These are phyloP conservation scores for Geophilus truncorum DNA, from an alignment of 2,888 invertebrate species.

Conservation along the genomic window DNA sequence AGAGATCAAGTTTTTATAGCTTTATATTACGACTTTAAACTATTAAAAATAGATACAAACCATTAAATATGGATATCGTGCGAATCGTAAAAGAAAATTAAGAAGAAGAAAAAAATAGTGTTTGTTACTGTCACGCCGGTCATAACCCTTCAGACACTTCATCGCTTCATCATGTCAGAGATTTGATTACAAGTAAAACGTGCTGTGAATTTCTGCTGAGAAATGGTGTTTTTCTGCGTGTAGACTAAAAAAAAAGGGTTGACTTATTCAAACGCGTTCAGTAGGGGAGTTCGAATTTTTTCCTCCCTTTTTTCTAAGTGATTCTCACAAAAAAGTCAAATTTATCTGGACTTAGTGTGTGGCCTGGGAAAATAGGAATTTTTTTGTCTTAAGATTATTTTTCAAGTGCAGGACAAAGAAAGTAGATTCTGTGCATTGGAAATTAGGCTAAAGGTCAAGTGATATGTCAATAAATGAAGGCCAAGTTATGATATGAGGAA, in stretches of 20 bases:
- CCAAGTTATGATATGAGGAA: not conserved
- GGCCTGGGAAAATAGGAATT: not conserved
- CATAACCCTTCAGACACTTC: not conserved
- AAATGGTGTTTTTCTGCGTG: not conserved
- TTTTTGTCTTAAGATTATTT: not conserved
- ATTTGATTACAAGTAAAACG: not conserved
- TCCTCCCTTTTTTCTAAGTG: not conserved
- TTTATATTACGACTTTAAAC: not conserved
- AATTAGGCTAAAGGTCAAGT: not conserved
- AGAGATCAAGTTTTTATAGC: not conserved
- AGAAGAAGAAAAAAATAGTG: not conserved
- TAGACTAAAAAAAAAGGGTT: not conserved
- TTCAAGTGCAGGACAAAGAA: not conserved
- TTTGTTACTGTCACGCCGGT: not conserved
- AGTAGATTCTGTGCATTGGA: not conserved
- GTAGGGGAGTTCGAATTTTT: not conserved
- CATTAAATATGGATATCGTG: not conserved
- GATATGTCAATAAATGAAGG: not conserved
- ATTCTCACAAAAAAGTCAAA: not conserved
- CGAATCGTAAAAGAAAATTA: not conserved
- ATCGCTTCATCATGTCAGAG: not conserved
- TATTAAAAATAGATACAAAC: not conserved
- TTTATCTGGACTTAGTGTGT: not conserved
- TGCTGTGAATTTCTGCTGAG: not conserved
- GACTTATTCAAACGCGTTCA: not conserved